phyloP scores from a whole-genome alignment of 2,888 invertebrate species.

The Toxonevra muliebris region DNA sequence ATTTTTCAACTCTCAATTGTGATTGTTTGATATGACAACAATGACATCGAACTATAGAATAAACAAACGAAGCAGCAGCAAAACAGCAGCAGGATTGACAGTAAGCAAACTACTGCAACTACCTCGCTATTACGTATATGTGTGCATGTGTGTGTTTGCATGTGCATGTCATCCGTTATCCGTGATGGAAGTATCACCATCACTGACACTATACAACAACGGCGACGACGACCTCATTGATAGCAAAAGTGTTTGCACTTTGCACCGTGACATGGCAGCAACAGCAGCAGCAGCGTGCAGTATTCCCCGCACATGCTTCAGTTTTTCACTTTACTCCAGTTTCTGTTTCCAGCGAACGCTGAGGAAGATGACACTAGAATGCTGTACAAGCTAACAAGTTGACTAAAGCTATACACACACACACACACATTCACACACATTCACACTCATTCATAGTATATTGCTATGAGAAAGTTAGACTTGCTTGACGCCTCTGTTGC shows the following conservation, averaged over 20 bases:
- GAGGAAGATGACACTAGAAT: too few relatives aligned
- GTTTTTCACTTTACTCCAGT: too few relatives aligned
- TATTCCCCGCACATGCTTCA: too few relatives aligned
- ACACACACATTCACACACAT: too few relatives aligned
- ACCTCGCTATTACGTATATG: neutral
- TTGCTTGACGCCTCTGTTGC: too few relatives aligned
- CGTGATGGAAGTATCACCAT: conserved; percentile 24
- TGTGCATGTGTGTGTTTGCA: neutral
- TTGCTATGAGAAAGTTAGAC: too few relatives aligned
- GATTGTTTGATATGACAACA: conserved; percentile 39
- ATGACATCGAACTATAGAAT: conserved; percentile 22
- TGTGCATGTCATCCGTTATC: conserved; percentile 8
- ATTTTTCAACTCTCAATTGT: conserved; percentile 31
- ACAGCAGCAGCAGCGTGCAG: neutral
- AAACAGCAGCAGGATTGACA: neutral
- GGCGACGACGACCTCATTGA: conserved; percentile 30
- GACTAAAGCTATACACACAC: too few relatives aligned
- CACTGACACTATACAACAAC: conserved; percentile 1
- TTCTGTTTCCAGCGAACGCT: too few relatives aligned
- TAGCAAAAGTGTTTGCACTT: conserved; percentile 38
- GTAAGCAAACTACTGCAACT: neutral
- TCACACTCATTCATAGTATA: too few relatives aligned
- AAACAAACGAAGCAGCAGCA: neutral
- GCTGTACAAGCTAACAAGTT: too few relatives aligned
- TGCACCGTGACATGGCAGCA: conserved; percentile 24